Base-by-base conservation (phyloP, 2,888 invertebrate species). In the Apodemia duryi region DNA sequence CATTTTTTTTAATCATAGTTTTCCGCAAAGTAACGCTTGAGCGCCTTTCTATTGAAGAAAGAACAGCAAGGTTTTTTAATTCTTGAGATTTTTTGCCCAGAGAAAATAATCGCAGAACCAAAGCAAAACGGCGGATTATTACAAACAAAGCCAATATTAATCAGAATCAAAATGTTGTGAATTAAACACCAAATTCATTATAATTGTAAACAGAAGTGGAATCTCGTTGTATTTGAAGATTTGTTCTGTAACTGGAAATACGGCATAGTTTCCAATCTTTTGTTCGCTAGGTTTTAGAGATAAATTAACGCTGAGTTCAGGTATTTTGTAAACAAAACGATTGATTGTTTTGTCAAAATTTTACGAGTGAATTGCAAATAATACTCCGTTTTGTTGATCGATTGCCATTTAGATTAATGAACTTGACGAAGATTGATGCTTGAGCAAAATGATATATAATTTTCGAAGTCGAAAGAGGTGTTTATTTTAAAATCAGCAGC, bases 181-280 rank as follows among this genome's bases (percentile, higher is more conserved):
- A 11, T 13, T 10, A 57, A 57, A 32, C 32, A 13, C 11, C 32
- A 13, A 29, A 57, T 57, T 57, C 13, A 57, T 32, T 11, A 29
- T 29, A 4, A 54, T 54, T 3, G 10, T 54, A 57, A 11, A 57
- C 29, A 29, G 6, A 29, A 57, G 32, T 2, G 13, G 57, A 57
- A 57, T 57, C 57, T 57, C 9, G 1, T 54, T 57, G 57, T 32
- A 6, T 57, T 57, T 57, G 57, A 32, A 54, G 54, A 57, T 57
- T 57, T 57, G 57, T 32, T 29, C 6, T 57, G 11, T 57, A 57
- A 57, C 57, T 57, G 11, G 13, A 13, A 57, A 13, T 29, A 13
- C 6, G 32, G 32, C 32, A 6, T 32, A 57, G 57, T 60, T 13
- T n/a, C 5, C n/a, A 13, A 60, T 35, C 13, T 35, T 35, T 35